Base-by-base conservation (phyloP, 2,797 vertebrate species). In the Sciurus carolinensis region DNA sequence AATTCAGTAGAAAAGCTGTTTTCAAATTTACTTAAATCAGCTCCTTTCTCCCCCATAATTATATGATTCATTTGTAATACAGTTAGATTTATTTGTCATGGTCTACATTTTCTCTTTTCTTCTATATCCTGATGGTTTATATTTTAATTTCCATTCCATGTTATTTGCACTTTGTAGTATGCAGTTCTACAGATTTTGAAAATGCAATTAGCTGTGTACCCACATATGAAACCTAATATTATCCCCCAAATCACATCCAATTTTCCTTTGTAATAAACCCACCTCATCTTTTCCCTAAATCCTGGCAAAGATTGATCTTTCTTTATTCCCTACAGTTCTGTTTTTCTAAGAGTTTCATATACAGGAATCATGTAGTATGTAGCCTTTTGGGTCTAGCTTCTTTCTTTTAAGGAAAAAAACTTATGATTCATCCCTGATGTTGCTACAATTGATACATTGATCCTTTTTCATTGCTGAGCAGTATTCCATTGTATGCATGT, bases 51-150 rank as follows among this genome's bases (percentile, higher is more conserved):
- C 2, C 15, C 6, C 20, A 24, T 28, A 13, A n/a, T 50, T 69
- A n/a, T 83, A 64, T 28, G 86, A 57, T 69, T 54, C n/a, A 64
- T 83, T 92, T 77, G 17, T 47, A 83, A n/a, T 77, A 15, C 3
- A 62, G n/a, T 86, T 72, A 62, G 11, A 87, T 50, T 94, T 52
- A 92, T 84, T 97, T 94, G 36, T 91, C 24, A 89, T 5, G 57
- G 18, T 79, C 30, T 57, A 9, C 22, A 86, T 67, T 59, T 94
- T 62, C 22, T 76, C 26, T 42, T 17, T 28, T 22, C 59, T 26
- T 15, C 7, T 12, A 54, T 1, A 76, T 47, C 7, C 30, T 75
- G 15, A 42, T 36, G 3, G 4, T 33, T 57, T n/a, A 20, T 66
- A 5, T 33, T 36, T 72, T 50, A 4, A 44, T 50, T 85, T 73